These are phyloP conservation scores for Epinotia ramella DNA, from an alignment of 2,888 invertebrate genomes.

Conservation along the genomic window DNA sequence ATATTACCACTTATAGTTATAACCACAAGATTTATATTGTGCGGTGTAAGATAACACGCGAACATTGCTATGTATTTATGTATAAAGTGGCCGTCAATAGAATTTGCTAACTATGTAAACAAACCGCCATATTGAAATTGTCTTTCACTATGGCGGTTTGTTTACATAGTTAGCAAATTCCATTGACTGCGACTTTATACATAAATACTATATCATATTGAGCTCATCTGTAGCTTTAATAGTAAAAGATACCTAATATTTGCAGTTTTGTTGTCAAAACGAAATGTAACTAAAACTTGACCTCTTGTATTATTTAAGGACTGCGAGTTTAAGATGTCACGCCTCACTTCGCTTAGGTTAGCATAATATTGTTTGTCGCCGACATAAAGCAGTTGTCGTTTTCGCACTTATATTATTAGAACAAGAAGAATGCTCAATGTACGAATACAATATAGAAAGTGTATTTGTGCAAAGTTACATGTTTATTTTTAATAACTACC, in stretches of 20 bases:
- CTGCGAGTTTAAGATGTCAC: background rate
- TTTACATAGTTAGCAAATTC: too few species aligned
- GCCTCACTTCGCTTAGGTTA: too few species aligned
- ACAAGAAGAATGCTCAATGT: background rate
- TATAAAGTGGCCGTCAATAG: too few species aligned
- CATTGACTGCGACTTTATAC: too few species aligned
- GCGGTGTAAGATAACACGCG: conserved; percentile 23
- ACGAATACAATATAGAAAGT: too few species aligned
- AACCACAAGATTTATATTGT: background rate
- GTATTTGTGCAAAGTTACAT: too few species aligned
- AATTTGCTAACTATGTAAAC: too few species aligned
- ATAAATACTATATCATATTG: background rate
- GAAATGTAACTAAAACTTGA: background rate
- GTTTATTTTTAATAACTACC: background rate
- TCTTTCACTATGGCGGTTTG: too few species aligned
- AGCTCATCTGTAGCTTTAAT: conserved; percentile 45
- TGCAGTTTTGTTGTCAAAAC: conserved; percentile 3
- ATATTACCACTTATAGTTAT: background rate
- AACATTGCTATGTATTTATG: too few species aligned
- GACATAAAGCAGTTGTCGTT: background rate
- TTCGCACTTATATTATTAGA: background rate
- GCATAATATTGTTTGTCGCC: background rate
- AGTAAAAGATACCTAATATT: conserved; percentile 10
- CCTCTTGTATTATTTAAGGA: background rate
- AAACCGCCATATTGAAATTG: too few species aligned